These are phyloP conservation scores for Chrosomus eos DNA, from an alignment of 2,797 vertebrate species.

Conservation along the genomic window DNA sequence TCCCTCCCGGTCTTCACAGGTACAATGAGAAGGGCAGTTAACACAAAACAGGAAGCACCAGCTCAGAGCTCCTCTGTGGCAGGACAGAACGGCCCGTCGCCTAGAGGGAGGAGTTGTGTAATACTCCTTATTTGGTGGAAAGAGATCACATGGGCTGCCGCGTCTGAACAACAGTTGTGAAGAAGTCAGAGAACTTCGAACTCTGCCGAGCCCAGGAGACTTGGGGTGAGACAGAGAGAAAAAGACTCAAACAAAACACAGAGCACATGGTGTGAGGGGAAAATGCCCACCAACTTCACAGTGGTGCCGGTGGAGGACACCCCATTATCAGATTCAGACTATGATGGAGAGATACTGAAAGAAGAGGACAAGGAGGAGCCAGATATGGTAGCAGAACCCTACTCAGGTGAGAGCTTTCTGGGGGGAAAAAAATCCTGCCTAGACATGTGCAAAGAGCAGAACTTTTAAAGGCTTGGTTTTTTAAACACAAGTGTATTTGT, in stretches of 20 bases:
- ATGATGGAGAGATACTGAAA: constrained; percentile 26
- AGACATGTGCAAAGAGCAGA: constrained; percentile 16
- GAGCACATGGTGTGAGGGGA: constrained; percentile 50
- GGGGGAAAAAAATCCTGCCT: neutral
- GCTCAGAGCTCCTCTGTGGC: neutral
- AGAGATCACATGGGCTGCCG: constrained; percentile 58
- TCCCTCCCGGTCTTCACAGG: constrained; percentile 21
- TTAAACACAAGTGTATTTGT: neutral
- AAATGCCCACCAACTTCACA: constrained; percentile 84
- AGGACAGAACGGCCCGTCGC: neutral
- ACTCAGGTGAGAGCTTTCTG: constrained; percentile 58
- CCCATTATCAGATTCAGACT: constrained; percentile 38
- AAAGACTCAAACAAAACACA: constrained; percentile 30
- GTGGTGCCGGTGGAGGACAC: constrained; percentile 82
- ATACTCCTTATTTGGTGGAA: constrained; percentile 54
- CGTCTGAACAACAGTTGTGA: constrained; percentile 55
- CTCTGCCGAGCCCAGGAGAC: constrained; percentile 42
- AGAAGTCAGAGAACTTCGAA: constrained; percentile 45
- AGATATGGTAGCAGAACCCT: constrained; percentile 26
- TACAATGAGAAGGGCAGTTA: constrained; percentile 29
- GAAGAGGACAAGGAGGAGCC: constrained; percentile 52
- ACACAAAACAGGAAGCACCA: constrained; percentile 53
- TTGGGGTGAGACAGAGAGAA: constrained; percentile 15
- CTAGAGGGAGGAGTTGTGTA: constrained; percentile 49
- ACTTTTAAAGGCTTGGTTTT: neutral